phyloP scores from a whole-genome alignment of 1,140 invertebrate genomes.

The Drosophila kepulauana region DNA sequence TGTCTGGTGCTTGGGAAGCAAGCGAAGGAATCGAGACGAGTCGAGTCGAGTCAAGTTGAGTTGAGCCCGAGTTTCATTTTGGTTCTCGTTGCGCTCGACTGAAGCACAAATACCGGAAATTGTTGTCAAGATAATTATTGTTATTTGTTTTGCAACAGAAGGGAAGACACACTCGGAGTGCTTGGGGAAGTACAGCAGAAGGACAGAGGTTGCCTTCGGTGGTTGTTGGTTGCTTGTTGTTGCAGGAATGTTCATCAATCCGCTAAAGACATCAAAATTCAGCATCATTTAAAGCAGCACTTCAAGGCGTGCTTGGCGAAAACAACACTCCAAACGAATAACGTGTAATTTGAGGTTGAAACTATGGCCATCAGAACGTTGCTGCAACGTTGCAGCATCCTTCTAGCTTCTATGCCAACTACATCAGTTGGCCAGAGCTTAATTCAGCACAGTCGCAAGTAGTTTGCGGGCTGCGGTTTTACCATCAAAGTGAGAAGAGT shows the following conservation, averaged over 20 bases:
- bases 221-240: conserved; percentile 9
- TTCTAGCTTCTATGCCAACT: not conserved
- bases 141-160: conserved; percentile 81
- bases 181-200: conserved; percentile 13
- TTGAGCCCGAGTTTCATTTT: conserved; percentile 79
- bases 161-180: conserved; percentile 50
- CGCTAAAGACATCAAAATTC: conserved; percentile 77
- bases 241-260: conserved; percentile 69
- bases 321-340: conserved; percentile 25
- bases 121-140: conserved; percentile 85
- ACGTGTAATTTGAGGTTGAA: conserved; percentile 70
- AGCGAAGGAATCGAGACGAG: conserved; percentile 25
- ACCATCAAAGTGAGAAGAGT: conserved; percentile 71
- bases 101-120: conserved; percentile 84
- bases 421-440: conserved; percentile 9
- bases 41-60: conserved; percentile 57
- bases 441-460: conserved; percentile 12
- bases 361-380: conserved; percentile 24
- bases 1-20: not conserved
- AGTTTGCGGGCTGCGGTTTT: conserved; percentile 18
- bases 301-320: not conserved
- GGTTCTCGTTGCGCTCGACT: conserved; percentile 79
- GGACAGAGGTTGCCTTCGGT: conserved; percentile 35
- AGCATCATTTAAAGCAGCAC: conserved; percentile 34
- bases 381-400: too few species aligned